Evolutionary conservation across 2,797 vertebrate genomes (phyloP).

Genomic region (Orientallactaga sibirica): DNA sequence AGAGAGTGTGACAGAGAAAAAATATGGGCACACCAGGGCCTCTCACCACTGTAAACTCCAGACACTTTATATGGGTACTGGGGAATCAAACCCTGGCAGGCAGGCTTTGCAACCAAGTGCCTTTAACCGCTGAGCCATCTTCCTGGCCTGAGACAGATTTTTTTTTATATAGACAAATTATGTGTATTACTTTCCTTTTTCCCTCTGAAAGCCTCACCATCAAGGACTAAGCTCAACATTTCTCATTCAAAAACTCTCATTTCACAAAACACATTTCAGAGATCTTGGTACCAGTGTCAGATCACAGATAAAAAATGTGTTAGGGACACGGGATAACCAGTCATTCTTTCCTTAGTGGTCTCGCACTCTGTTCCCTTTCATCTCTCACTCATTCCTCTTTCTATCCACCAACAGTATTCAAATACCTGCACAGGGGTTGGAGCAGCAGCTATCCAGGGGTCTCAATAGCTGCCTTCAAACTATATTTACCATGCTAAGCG

Average conservation of each 20-base stretch:
- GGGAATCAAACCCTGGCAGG: too few species aligned
- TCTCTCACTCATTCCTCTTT: not conserved
- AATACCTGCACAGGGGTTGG: not conserved
- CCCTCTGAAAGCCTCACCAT: conserved; percentile 34
- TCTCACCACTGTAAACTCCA: too few species aligned
- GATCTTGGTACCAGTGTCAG: not conserved
- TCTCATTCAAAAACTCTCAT: conserved; percentile 38
- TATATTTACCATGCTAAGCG: too few species aligned
- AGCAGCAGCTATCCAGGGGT: too few species aligned
- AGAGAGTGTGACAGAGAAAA: too few species aligned
- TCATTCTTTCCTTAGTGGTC: not conserved
- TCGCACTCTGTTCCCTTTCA: not conserved
- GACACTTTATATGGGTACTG: too few species aligned
- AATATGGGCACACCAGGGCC: too few species aligned
- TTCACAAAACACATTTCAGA: conserved; percentile 47
- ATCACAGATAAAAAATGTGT: conserved; percentile 14
- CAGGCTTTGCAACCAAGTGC: too few species aligned
- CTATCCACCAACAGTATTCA: not conserved
- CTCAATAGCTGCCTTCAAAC: too few species aligned
- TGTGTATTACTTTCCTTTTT: not conserved
- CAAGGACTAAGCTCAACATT: conserved; percentile 27
- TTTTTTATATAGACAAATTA: conserved; percentile 75
- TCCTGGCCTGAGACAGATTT: conserved; percentile 39
- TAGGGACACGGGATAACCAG: not conserved
- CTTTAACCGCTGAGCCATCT: too few species aligned